Evolutionary conservation across 2,888 invertebrate genomes (phyloP).

Genomic region (Eumacrocentrus americanus): DNA sequence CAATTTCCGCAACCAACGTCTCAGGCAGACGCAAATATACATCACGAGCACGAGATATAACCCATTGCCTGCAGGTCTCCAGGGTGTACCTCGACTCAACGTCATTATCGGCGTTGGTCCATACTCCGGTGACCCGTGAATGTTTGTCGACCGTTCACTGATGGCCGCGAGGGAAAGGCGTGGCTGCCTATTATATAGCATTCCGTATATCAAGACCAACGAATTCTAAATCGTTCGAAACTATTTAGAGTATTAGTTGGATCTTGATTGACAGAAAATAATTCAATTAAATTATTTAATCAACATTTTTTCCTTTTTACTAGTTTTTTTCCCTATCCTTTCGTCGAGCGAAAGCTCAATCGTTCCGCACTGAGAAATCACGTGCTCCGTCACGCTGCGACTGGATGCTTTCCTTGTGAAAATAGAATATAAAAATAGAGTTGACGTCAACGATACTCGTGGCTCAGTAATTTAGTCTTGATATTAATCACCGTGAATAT

Average conservation of each 20-base stretch:
- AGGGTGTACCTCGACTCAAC: conserved; percentile 25
- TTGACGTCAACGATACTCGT: background rate
- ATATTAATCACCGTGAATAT: background rate
- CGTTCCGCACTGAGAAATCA: conserved; percentile 19
- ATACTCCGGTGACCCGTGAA: conserved; percentile 59
- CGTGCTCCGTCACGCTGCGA: conserved; percentile 26
- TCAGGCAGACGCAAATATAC: conserved; percentile 25
- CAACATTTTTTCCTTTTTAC: background rate
- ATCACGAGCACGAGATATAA: background rate
- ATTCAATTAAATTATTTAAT: background rate
- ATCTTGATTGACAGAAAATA: background rate
- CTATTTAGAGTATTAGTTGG: background rate
- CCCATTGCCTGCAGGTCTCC: conserved; percentile 14
- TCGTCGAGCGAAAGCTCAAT: too few relatives aligned
- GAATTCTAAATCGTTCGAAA: conserved; percentile 21
- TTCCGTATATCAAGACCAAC: conserved; percentile 42
- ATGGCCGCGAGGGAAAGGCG: conserved; percentile 54
- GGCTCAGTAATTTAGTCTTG: background rate
- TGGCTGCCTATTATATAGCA: conserved; percentile 50
- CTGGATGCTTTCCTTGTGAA: conserved; percentile 26
- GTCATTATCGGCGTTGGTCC: conserved; percentile 40
- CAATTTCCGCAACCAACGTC: conserved; percentile 5
- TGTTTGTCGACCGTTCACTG: conserved; percentile 56
- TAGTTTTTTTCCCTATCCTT: background rate
- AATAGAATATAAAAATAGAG: conserved; percentile 23